Evolutionary conservation across 2,797 vertebrate genomes (phyloP).

Genomic region (Microctenopoma stevenorrisi): DNA sequence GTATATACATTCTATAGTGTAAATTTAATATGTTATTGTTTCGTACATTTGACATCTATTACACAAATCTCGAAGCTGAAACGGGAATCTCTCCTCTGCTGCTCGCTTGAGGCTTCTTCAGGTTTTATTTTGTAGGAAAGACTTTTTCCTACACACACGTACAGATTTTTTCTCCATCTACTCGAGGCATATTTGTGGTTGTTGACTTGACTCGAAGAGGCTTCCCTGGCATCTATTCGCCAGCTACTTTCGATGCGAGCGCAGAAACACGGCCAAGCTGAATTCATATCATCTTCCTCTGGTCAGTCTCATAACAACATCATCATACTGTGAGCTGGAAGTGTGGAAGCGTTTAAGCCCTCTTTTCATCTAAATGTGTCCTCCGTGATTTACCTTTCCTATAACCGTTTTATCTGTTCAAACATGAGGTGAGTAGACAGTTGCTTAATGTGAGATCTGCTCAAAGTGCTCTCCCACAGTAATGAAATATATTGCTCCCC

Average conservation of each 20-base stretch:
- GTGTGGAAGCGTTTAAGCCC: slow-evolving; percentile 24
- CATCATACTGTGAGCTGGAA: slow-evolving; percentile 8
- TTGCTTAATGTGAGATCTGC: slow-evolving; percentile 47
- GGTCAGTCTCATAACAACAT: slow-evolving; percentile 33
- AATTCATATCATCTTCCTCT: slow-evolving; percentile 18
- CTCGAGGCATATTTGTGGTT: no score
- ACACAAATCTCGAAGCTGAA: neutral
- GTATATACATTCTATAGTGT: neutral
- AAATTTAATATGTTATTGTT: neutral
- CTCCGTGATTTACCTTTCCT: slow-evolving; percentile 39
- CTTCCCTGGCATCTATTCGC: slow-evolving; percentile 12
- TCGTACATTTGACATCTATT: neutral
- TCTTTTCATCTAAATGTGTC: slow-evolving; percentile 37
- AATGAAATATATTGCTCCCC: slow-evolving; percentile 50
- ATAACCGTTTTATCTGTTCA: slow-evolving; percentile 54
- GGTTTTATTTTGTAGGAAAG: no score
- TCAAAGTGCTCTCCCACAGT: slow-evolving; percentile 37
- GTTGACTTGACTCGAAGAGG: neutral
- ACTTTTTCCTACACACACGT: no score
- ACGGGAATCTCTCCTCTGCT: neutral
- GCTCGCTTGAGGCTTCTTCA: neutral
- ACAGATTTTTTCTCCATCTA: no score
- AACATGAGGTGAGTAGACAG: slow-evolving; percentile 50
- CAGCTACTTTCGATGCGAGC: slow-evolving; percentile 16
- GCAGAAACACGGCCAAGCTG: slow-evolving; percentile 33